phyloP scores from a whole-genome alignment of 2,888 invertebrate species.

The Cephus pygmeus region DNA sequence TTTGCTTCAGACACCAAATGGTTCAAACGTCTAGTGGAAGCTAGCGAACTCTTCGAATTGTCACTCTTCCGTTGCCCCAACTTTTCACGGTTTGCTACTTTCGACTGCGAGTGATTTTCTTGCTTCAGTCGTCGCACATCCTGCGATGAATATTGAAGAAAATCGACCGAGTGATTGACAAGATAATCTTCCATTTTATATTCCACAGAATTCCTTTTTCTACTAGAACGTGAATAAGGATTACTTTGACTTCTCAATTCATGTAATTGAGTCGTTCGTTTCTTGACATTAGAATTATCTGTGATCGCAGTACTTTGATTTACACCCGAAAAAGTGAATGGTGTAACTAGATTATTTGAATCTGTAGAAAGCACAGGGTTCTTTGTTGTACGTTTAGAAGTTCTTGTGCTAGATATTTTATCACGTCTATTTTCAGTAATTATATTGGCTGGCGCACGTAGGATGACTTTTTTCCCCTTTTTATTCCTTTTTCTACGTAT shows the following conservation, averaged over 20 bases:
- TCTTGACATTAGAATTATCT: background rate
- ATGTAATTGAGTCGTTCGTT: background rate
- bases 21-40: rapidly evolving
- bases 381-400: background rate
- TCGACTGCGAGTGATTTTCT: background rate
- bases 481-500: too few species aligned
- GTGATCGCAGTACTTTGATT: background rate
- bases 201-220: background rate
- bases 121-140: background rate
- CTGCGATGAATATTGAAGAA: background rate
- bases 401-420: background rate
- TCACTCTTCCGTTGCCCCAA: background rate
- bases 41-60: background rate
- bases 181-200: background rate
- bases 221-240: background rate
- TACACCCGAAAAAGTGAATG: background rate
- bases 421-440: background rate
- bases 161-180: background rate
- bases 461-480: background rate
- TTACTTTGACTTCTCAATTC: background rate
- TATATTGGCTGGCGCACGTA: background rate
- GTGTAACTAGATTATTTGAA: background rate
- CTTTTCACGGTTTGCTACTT: background rate
- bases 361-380: background rate
- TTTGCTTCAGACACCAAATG: background rate